Percentiles rank a stretch among this genome's conserved stretches.
These are phyloP conservation scores for Glaucomys volans DNA, from an alignment of 2,113 vertebrate genomes.

Conservation along the genomic window DNA sequence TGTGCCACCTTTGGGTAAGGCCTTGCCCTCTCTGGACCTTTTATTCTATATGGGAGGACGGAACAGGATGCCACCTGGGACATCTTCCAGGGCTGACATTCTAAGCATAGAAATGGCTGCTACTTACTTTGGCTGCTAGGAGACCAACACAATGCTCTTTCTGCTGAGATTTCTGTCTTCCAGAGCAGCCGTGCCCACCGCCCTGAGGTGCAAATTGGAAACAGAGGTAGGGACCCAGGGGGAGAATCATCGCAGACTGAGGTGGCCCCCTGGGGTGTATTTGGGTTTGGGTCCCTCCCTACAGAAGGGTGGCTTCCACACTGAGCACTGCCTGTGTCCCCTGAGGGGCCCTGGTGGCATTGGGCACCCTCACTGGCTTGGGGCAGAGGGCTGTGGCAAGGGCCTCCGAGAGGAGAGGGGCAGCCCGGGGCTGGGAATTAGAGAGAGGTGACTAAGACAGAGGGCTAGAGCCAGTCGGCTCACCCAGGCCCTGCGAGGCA, in stretches of 20 bases:
- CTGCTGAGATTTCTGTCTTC: neutral
- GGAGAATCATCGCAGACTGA: neutral
- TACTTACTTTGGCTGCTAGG: neutral
- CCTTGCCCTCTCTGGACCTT: neutral
- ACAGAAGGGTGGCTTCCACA: neutral
- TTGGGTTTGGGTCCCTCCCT: neutral
- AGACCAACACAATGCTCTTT: accelerated
- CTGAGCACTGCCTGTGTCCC: neutral
- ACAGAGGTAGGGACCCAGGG: neutral
- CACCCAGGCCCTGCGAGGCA: accelerated
- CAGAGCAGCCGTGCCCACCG: neutral
- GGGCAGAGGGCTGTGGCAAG: neutral
- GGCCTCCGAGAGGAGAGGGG: neutral
- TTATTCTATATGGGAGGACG: neutral
- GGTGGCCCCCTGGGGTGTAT: accelerated
- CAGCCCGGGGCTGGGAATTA: constrained; percentile 31
- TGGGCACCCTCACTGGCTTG: too few species aligned
- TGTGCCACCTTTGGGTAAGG: neutral
- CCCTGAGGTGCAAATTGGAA: neutral
- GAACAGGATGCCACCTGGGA: neutral
- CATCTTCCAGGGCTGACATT: neutral
- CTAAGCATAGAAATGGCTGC: neutral
- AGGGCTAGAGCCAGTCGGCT: neutral
- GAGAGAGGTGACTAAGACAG: neutral
- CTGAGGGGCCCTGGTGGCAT: neutral